Evolutionary conservation across 2,797 vertebrate genomes (phyloP), one percentile per base, ranked within the genome.

Genomic region (Sebastes aleutianus): DNA sequence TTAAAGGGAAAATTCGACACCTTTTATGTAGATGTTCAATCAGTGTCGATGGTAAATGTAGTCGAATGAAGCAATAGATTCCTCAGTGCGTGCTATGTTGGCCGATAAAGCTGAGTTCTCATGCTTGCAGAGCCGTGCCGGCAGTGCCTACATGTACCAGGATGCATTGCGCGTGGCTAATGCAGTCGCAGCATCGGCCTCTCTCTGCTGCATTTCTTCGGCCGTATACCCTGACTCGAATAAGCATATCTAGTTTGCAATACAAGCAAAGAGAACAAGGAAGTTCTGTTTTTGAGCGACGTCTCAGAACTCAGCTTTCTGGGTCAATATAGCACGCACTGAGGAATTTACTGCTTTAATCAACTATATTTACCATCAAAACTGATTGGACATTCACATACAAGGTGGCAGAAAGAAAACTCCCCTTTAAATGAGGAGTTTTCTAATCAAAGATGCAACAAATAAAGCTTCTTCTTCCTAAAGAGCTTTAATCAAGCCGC

Each of bases 401-500:
- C 2, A 14, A 32, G 8, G 58, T 29, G 1, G 13, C 39, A 14
- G 13, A 43, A 14, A 14, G 39, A 43, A 43, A 43, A 39, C 39
- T 39, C 39, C 39, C 39, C 39, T 39, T 43, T 10, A 43, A 24
- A 7, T 1, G 9, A 71, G 22, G 20, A 36, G 26, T 36, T 59
- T 61, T 57, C 22, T 3, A 32, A 57, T 87, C 75, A 80, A 63
- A 65, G 64, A 59, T 2, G 3, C 13, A 32, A 57, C 71, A 78
- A 1, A 2, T 82, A 34, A 85, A 79, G 73, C 61, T 20, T 80
- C 64, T 20, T 80, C 64, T 54, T n/a, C 56, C 50, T 81, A 56
- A 87, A 83, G 77, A 81, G 81, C 65, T 89, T 83, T 78, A 83
- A 73, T 82, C 31, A 61, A 59, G 67, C 29, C 13, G 62, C 62